Evolutionary conservation across 2,797 vertebrate genomes (phyloP).

Genomic region (Tauraco hartlaubi): DNA sequence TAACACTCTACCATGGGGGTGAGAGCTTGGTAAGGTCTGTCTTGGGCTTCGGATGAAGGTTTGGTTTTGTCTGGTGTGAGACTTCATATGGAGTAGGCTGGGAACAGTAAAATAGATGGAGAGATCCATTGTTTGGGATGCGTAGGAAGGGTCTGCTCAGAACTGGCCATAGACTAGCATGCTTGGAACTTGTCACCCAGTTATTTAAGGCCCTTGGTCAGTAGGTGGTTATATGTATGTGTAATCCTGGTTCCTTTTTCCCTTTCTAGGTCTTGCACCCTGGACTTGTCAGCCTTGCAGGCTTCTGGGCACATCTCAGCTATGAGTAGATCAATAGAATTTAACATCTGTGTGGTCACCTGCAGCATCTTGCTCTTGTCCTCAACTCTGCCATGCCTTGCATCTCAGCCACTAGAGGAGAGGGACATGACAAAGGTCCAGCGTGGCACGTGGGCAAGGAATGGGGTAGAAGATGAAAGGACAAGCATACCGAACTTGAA

Average conservation of each 20-base stretch:
- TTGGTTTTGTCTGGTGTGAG: background rate
- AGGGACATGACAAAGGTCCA: background rate
- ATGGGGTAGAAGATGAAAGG: slow-evolving; percentile 30
- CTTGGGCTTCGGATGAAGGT: background rate
- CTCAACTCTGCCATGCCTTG: slow-evolving; percentile 41
- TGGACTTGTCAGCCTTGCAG: slow-evolving; percentile 5
- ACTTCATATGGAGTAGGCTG: background rate
- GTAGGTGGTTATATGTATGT: rapidly evolving
- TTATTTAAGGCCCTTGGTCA: background rate
- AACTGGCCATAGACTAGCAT: background rate
- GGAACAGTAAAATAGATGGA: background rate
- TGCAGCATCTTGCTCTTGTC: slow-evolving; percentile 72
- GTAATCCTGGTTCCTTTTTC: slow-evolving; percentile 36
- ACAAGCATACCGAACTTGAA: background rate
- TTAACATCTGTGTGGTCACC: slow-evolving; percentile 50
- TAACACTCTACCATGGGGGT: rapidly evolving
- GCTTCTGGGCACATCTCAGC: slow-evolving; percentile 15
- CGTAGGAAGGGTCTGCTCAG: background rate
- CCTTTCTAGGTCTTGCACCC: slow-evolving; percentile 47
- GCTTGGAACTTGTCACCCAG: background rate
- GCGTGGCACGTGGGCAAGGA: background rate
- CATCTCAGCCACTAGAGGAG: slow-evolving; percentile 33
- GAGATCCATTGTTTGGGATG: background rate
- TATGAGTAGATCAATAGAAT: slow-evolving; percentile 65
- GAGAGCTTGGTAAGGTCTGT: background rate